Base-by-base conservation (phyloP, 2,797 vertebrate genomes). In the Leptoclinus maculatus region DNA sequence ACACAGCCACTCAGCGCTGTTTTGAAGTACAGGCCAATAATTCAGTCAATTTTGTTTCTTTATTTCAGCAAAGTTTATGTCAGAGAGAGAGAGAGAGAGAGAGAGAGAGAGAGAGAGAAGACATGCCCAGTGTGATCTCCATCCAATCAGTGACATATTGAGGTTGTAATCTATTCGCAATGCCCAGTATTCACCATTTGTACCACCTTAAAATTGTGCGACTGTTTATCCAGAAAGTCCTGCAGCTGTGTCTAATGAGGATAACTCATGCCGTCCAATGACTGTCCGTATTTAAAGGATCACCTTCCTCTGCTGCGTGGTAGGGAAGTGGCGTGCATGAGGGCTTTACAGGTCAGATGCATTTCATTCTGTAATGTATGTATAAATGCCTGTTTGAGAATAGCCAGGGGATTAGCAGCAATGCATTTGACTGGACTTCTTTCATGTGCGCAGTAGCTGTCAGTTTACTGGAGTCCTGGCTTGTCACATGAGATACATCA, bases 321-420 rank as follows among this genome's bases (percentile, higher is more conserved):
- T 23, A 49, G 47, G 21, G 51, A 63, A 29, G 56, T 76, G 66
- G 43, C 57, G 64, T 90, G 89, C 49, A 49, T 43, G 16, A 54
- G 62, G 78, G 85, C 83, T 91, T 90, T 88, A 53, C 57, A 51
- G 36, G 84, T 88, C 83, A 83, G 69, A 82, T 83, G 80, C 80
- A 76, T 89, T 89, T 84, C 77, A 88, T 86, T 89, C 70, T 79
- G 80, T 85, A 80, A 85, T 89, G 86, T 88, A 89, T 87, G 67
- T 58, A 67, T 79, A 79, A 86, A 88, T 86, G 72, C 71, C 39
- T 66, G 68, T 54, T 69, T 41, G 73, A 82, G 70, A 88, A 86
- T 78, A 76, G 68, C 32, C 17, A 3, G 51, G 53, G 85, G 84
- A 91, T 91, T 91, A 91, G 73, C 69, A 76, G 25, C 75, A 82